Conservation (phyloP, 2,888 invertebrate species). For the Sinopyrophorus schimmeli region DNA sequence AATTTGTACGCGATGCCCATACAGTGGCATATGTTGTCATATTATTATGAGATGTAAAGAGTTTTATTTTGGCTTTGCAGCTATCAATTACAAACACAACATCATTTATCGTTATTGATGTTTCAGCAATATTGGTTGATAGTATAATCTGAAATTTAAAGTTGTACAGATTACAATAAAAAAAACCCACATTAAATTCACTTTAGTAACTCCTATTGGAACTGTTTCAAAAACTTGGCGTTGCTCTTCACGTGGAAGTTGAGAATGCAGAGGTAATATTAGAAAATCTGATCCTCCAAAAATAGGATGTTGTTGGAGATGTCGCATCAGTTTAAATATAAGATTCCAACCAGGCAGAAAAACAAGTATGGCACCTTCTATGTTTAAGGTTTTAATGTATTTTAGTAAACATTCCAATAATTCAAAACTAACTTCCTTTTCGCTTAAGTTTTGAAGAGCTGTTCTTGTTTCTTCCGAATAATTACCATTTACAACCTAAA, state of each 20-base stretch:
- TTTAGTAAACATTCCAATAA: constrained; percentile 79
- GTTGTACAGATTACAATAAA: background rate
- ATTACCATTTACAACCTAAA: constrained; percentile 45
- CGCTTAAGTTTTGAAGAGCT: constrained; percentile 77
- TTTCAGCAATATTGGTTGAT: constrained; percentile 98
- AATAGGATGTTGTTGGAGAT: constrained; percentile 71
- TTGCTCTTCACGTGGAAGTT: constrained; percentile 94
- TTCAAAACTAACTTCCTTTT: constrained; percentile 92
- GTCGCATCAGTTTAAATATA: constrained; percentile 89
- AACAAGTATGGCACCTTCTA: constrained; percentile 86
- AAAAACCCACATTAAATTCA: constrained; percentile 43
- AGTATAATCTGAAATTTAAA: constrained; percentile 78
- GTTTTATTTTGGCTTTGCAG: constrained; percentile 96
- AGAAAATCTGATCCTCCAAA: constrained; percentile 65
- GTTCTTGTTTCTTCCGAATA: constrained; percentile 67
- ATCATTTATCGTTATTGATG: constrained; percentile 97
- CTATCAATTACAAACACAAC: constrained; percentile 97
- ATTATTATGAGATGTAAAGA: constrained; percentile 98
- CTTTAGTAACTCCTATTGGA: constrained; percentile 82
- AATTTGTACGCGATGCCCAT: constrained; percentile 92
- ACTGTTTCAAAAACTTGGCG: constrained; percentile 89
- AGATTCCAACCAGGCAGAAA: constrained; percentile 98
- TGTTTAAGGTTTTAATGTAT: constrained; percentile 63
- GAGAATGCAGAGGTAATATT: constrained; percentile 95
- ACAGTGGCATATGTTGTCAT: constrained; percentile 98